These are phyloP conservation scores for Amphipyra tragopoginis DNA, from an alignment of 2,888 invertebrate species.

Conservation along the genomic window DNA sequence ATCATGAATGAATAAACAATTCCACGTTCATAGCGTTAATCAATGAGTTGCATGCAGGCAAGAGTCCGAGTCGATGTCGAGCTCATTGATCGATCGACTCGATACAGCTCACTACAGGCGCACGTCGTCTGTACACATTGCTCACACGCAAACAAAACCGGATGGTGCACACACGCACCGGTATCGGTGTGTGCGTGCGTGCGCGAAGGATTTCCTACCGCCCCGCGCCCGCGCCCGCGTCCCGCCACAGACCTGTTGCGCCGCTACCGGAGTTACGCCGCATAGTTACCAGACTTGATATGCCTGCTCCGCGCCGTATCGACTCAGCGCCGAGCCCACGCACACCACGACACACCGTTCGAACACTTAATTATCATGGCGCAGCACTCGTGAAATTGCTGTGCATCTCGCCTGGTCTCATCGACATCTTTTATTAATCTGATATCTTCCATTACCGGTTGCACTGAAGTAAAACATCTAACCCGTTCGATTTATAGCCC, in stretches of 20 bases:
- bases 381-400: conserved; percentile 85
- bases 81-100: conserved; percentile 89
- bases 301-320: conserved; percentile 78
- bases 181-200: conserved; percentile 77
- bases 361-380: conserved; percentile 86
- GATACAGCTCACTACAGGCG: conserved; percentile 79
- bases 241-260: conserved; percentile 88
- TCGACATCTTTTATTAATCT: conserved; percentile 85
- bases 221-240: conserved; percentile 76
- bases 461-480: conserved; percentile 79
- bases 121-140: conserved; percentile 67
- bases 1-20: conserved; percentile 89
- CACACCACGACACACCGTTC: conserved; percentile 77
- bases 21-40: conserved; percentile 89
- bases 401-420: conserved; percentile 82
- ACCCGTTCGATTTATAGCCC: conserved; percentile 81
- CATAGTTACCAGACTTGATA: conserved; percentile 89
- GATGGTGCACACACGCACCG: conserved; percentile 82
- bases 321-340: conserved; percentile 72
- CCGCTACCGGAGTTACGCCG: conserved; percentile 90
- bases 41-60: conserved; percentile 89
- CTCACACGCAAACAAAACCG: conserved; percentile 84
- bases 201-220: conserved; percentile 88
- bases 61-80: conserved; percentile 84
- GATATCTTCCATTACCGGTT: conserved; percentile 84